Evolutionary conservation across 2,797 vertebrate genomes (phyloP), one percentile per base, ranked within the genome.

Genomic region (Lagorchestes hirsutus): DNA sequence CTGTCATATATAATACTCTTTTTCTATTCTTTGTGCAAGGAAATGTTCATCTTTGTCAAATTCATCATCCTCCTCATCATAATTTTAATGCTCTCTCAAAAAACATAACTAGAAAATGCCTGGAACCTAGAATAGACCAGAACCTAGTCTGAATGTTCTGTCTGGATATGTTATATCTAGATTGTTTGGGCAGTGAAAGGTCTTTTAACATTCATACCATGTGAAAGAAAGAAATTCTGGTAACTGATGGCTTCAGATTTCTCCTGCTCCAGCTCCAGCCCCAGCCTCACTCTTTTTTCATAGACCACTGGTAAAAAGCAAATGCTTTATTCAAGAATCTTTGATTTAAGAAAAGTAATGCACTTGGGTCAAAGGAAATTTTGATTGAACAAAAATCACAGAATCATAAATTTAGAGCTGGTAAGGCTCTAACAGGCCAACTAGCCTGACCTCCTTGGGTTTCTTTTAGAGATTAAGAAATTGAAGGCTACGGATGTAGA

Each of bases 51-150:
- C 5, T 74, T 40, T 40, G 16, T 40, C 18, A 74, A 40, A 74
- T 74, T 74, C 31, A 74, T 74, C 29, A 29, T 67, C 59, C 34
- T n/a, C 55, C 4, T 57, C 59, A n/a, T 16, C 59, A 67, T 67
- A 34, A 67, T 67, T 67, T n/a, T 67, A 67, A 67, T n/a, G 34
- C 3, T 22, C 0, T n/a, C 4, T 57, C 1, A 55, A 34, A 91
- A 40, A 24, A 18, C 54, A 95, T 14, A 58, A 34, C 56, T 50
- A 92, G 93, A 92, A 91, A 94, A 92, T 40, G 91, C 62, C 52
- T 91, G 91, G 96, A 94, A 67, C 56, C 56, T 3, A 10, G 82
- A 95, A 55, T 55, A 92, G 28, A 40, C 82, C 97, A 92, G 91
- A 93, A 93, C 91, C 6, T 91, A 74, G 56, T 55, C 40, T 82